Percentiles rank a stretch among this genome's conserved stretches.
Evolutionary conservation across 2,888 invertebrate genomes (phyloP).

Genomic region (Agriopis aurantiaria): DNA sequence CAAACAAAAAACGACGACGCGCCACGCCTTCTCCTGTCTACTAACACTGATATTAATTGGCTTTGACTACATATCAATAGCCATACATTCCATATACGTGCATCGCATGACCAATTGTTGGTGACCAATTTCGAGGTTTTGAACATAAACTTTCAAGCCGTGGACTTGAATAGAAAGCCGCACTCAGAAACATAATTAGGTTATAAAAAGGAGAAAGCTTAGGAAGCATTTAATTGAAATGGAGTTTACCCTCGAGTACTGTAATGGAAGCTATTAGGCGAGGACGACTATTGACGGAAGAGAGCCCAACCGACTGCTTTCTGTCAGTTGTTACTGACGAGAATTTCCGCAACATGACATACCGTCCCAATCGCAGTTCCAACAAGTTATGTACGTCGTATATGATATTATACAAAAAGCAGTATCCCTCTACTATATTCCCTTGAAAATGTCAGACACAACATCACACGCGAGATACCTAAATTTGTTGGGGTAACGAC

Average conservation of each 20-base stretch:
- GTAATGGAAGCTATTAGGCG: too few species aligned
- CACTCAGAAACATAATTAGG: constrained; percentile 14
- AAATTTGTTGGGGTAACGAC: not conserved
- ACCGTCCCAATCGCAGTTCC: constrained; percentile 3
- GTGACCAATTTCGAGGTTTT: not conserved
- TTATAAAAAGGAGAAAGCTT: constrained; percentile 27
- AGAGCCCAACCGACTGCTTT: constrained; percentile 26
- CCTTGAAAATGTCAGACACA: not conserved
- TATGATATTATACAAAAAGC: not conserved
- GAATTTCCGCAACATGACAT: constrained; percentile 25
- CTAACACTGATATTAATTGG: constrained; percentile 32
- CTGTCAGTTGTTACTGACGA: constrained; percentile 12
- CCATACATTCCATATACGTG: constrained; percentile 7
- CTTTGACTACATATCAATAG: constrained; percentile 19
- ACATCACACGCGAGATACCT: not conserved
- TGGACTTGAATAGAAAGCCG: not conserved
- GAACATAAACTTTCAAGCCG: not conserved
- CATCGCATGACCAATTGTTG: not conserved
- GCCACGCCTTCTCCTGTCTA: constrained; percentile 50
- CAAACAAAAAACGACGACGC: constrained; percentile 56
- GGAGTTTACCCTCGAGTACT: constrained; percentile 8
- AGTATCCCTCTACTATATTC: not conserved
- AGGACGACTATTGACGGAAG: constrained; percentile 14
- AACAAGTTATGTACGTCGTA: not conserved
- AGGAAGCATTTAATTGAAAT: constrained; percentile 21